Conservation (phyloP, 2,888 invertebrate genomes). For the Drosophila paranaensis region DNA sequence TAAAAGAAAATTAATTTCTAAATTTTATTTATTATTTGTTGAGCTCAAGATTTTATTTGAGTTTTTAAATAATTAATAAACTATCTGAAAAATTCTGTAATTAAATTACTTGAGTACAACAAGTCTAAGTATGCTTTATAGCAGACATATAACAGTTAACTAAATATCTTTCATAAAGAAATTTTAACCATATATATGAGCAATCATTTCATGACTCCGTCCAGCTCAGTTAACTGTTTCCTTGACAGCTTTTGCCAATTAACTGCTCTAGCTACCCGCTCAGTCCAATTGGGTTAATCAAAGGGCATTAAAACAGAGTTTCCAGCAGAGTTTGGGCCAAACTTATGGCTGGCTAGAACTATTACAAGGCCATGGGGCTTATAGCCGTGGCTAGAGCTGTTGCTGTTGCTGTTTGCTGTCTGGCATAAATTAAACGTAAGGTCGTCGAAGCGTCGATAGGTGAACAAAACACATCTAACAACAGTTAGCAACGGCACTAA, state of each 20-base stretch:
- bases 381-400: conserved; percentile 24
- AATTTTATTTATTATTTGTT: background rate
- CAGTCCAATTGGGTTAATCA: background rate
- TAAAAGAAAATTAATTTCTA: background rate
- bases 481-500: conserved; percentile 75
- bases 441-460: conserved; percentile 63
- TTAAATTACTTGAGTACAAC: background rate
- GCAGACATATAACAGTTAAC: background rate
- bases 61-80: no score
- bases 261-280: background rate
- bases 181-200: background rate
- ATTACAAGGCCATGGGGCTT: conserved; percentile 68
- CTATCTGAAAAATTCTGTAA: no score
- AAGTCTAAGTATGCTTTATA: background rate
- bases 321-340: conserved; percentile 30
- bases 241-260: background rate
- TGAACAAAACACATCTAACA: conserved; percentile 50
- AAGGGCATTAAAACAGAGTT: conserved; percentile 23
- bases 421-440: conserved; percentile 74
- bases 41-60: no score
- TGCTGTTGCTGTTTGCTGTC: conserved; percentile 22
- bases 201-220: background rate
- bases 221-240: background rate
- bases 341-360: conserved; percentile 52
- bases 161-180: background rate